Evolutionary conservation across 2,888 invertebrate genomes (phyloP).

Genomic region (Lydus trimaculatus): DNA sequence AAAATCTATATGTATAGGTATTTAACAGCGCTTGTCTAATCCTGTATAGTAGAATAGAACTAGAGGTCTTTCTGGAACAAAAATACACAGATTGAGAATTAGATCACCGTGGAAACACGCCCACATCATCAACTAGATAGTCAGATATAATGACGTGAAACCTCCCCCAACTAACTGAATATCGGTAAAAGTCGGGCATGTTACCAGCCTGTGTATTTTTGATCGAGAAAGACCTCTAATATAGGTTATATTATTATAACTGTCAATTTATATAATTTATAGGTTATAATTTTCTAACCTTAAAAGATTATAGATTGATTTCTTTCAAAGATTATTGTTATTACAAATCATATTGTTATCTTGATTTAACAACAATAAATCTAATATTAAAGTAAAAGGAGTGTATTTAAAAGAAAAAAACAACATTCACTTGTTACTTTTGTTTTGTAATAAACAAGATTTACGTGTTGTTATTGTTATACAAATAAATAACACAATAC

Average conservation of each 20-base stretch:
- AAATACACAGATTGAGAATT: no score
- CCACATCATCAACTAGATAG: no score
- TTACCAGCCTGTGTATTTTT: no score
- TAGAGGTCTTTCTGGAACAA: no score
- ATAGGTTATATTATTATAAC: neutral
- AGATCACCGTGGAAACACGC: no score
- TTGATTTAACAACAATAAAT: neutral
- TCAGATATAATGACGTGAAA: no score
- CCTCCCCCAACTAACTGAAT: no score
- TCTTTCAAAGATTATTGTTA: neutral
- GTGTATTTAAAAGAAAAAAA: neutral
- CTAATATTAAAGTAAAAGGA: neutral
- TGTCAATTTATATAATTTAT: neutral
- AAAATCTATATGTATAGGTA: no score
- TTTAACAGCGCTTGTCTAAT: no score
- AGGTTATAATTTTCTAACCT: neutral
- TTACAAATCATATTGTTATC: neutral
- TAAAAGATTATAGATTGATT: neutral
- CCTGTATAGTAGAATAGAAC: no score
- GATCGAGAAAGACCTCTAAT: no score
- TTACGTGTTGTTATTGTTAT: neutral
- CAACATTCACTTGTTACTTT: neutral
- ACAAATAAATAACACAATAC: neutral
- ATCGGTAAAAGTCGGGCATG: no score
- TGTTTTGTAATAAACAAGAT: neutral